Base-by-base conservation (phyloP, 2,888 invertebrate species). In the Ophonus ardosiacus region DNA sequence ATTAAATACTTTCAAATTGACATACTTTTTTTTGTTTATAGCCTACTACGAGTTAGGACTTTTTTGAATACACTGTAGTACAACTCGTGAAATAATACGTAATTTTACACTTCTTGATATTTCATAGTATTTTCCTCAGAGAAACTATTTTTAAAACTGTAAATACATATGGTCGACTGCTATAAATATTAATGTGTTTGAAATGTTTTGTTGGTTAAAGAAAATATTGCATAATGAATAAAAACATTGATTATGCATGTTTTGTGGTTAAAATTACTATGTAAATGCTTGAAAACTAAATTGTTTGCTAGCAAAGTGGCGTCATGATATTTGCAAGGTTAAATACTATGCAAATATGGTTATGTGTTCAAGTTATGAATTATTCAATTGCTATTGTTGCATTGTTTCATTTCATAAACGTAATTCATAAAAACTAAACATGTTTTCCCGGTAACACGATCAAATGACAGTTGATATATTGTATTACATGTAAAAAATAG, bases 261-360 rank as follows among this genome's bases (percentile, higher is more conserved):
- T 51, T 13, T 51, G 43, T 51, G 43, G 43, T 51, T 51, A 51
- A 31, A 31, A 31, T 31, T 31, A 31, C 31, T 31, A 31, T 31
- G 31, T 31, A 31, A 51, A 51, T 51, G 43, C 10, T 51, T 13
- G 43, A 51, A 51, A 51, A 51, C 8, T 51, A 13, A 51, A 51
- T 51, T 10, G 13, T 51, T 51, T 51, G 18, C 15, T 61, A 17
- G 15, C 8, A 61, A 5, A 61, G 17, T 61, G 18, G 59, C 59
- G 18, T 61, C 18, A 61, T 17, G 15, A 10, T 61, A 61, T 61
- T 17, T 61, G 59, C 18, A 61, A 61, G 59, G 59, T 61, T 61
- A 61, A 61, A 18, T 18, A 61, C 59, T 61, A 61, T 61, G 59
- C 59, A 18, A 61, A 61, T 61, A 61, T 61, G 59, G 59, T 61